Percentiles rank a stretch among this genome's conserved stretches.
Conservation (phyloP, 1,140 invertebrate genomes). For the Platorchestia sp. region DNA sequence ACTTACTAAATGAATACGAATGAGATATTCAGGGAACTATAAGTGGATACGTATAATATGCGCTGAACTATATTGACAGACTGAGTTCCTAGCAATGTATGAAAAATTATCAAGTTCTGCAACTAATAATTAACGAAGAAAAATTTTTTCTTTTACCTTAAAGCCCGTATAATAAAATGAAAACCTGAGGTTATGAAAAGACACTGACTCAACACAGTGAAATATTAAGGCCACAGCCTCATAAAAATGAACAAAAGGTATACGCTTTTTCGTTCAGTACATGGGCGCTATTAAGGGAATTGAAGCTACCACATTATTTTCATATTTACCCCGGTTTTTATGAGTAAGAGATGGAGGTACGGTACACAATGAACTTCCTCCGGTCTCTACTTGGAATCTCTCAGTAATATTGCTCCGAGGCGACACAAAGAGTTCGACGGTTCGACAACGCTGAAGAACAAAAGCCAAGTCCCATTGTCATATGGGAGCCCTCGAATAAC, state of each 20-base stretch:
- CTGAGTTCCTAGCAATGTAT: not conserved
- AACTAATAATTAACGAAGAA: too few relatives aligned
- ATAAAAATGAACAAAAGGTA: not conserved
- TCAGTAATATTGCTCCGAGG: not conserved
- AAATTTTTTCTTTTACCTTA: not conserved
- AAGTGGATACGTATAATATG: not conserved
- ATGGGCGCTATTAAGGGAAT: not conserved
- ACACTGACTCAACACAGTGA: not conserved
- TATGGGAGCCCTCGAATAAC: slow-evolving; percentile 12
- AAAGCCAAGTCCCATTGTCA: slow-evolving; percentile 5
- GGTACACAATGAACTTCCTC: not conserved
- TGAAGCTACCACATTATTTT: not conserved
- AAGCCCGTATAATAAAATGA: not conserved
- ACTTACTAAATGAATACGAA: too few relatives aligned
- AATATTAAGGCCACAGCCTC: not conserved
- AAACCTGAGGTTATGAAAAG: not conserved
- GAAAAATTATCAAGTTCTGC: too few relatives aligned
- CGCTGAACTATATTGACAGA: not conserved
- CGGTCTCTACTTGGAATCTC: not conserved
- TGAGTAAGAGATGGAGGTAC: not conserved
- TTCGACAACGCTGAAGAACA: not conserved
- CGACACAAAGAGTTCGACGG: not conserved
- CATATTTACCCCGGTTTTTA: too few relatives aligned
- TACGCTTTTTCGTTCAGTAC: not conserved
- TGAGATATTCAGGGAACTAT: not conserved